Base-by-base conservation (phyloP, 1,140 invertebrate species). In the Lamellibrachia luymesi region DNA sequence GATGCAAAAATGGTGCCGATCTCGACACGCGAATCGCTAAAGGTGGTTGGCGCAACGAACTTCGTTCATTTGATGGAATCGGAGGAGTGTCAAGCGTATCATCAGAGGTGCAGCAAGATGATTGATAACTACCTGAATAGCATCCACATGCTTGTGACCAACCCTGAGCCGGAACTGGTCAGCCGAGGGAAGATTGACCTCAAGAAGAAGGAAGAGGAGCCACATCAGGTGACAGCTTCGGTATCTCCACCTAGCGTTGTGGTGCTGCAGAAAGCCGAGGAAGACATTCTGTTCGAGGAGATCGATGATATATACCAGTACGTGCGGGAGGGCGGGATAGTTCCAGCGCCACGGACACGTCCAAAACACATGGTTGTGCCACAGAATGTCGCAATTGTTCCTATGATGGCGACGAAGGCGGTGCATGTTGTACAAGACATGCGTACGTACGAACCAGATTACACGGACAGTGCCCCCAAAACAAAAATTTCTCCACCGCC, bases 261-360 rank as follows among this genome's bases (percentile, higher is more conserved):
- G n/a, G 94, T 94, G 93, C 93, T 95, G 25, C 94, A 95, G 10
- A 95, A 94, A 90, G 95, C 94, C 25, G 94, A 95, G 93, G 96
- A 96, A 93, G 98, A 99, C 94, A 93, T 95, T 51, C 94, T 96
- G 27, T 99, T 99, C 96, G 98, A 99, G 94, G 98, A 99, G 96
- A 99, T 99, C 94, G 98, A 99, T 97, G 98, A 99, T 96, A 98
- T 99, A 93, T 99, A 99, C 96, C 98, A 98, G 95, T 99, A 99
- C 95, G 98, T 99, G 0, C 97, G 98, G 91, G 95, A 95, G 89
- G 98, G 98, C 0, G 98, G 99, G 95, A 98, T 98, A 22, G 98
- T 98, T 0, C 96, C 99, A 52, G 97, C 80, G 56, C 95, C 50
- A 27, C 94, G 80, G 90, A 94, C 27, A 80, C 94, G 38, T 91